These are phyloP conservation scores for Sceliomorpha sp. DNA, from an alignment of 2,888 invertebrate species.

Conservation along the genomic window DNA sequence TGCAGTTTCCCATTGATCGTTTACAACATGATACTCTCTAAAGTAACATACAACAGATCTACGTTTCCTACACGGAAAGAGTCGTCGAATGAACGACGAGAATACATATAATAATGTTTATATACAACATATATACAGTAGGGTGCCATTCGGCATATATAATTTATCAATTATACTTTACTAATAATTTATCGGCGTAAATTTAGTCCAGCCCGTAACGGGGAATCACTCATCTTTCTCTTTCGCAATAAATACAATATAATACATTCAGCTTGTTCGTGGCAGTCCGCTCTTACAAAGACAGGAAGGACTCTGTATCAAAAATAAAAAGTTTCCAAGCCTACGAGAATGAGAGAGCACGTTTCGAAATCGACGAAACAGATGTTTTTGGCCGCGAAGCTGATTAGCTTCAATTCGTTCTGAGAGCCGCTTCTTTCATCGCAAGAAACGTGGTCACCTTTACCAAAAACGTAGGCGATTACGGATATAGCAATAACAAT, in stretches of 20 bases:
- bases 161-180: slow-evolving; percentile 68
- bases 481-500: neutral
- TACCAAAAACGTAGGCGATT: no score
- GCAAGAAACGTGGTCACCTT: no score
- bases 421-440: no score
- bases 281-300: neutral
- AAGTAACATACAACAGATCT: slow-evolving; percentile 56
- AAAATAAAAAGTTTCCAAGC: neutral
- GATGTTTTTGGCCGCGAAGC: slow-evolving; percentile 8
- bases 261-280: slow-evolving; percentile 64
- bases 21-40: slow-evolving; percentile 56
- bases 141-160: slow-evolving; percentile 54
- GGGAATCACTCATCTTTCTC: slow-evolving; percentile 58
- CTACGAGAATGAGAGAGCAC: slow-evolving; percentile 15
- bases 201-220: slow-evolving; percentile 40
- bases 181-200: slow-evolving; percentile 75
- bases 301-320: slow-evolving; percentile 4
- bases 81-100: slow-evolving; percentile 50
- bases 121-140: slow-evolving; percentile 68
- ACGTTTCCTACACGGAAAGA: slow-evolving; percentile 52
- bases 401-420: slow-evolving; percentile 2
- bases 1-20: slow-evolving; percentile 77
- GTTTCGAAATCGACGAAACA: slow-evolving; percentile 13
- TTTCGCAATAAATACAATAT: slow-evolving; percentile 77
- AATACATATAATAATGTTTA: slow-evolving; percentile 54